Evolutionary conservation across 2,797 vertebrate species (phyloP).

Genomic region (Rallus crepitans): DNA sequence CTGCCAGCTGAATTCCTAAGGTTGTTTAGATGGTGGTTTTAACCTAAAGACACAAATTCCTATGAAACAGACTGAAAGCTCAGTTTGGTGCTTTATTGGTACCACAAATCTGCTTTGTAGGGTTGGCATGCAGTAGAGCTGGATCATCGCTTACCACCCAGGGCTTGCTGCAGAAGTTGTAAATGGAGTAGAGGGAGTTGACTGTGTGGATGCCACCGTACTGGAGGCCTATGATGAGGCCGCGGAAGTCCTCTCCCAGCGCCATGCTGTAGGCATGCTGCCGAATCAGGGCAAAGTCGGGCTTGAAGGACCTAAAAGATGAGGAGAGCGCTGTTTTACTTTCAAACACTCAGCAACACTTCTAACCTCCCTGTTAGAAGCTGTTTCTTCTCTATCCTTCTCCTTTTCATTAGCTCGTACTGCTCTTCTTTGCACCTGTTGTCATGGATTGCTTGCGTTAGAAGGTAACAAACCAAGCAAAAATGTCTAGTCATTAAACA

Average conservation of each 20-base stretch:
- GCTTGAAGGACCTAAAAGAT: slow-evolving; percentile 90
- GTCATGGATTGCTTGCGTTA: not conserved
- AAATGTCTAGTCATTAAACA: not conserved
- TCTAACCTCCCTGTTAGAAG: not conserved
- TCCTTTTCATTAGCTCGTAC: rapidly evolving
- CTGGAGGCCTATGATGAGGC: slow-evolving; percentile 93
- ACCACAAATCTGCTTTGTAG: not conserved
- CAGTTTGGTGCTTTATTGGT: rapidly evolving
- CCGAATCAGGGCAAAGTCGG: slow-evolving; percentile 92
- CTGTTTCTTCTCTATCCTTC: not conserved
- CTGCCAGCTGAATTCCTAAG: not conserved
- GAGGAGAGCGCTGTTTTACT: not conserved
- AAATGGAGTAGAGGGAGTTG: slow-evolving; percentile 95
- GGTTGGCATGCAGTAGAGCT: not conserved
- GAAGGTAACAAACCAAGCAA: not conserved
- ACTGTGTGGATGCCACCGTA: slow-evolving; percentile 87
- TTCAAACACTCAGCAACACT: not conserved
- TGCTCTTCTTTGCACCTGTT: not conserved
- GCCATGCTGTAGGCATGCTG: slow-evolving; percentile 97
- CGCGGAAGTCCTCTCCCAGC: slow-evolving; percentile 92
- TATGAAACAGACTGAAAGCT: not conserved
- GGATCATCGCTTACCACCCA: slow-evolving; percentile 81
- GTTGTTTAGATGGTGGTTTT: not conserved
- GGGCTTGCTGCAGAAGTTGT: slow-evolving; percentile 99
- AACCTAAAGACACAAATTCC: not conserved